A percentile compares a stretch with the other conserved stretches of the same genome.
phyloP scores from a whole-genome alignment of 1,140 invertebrate species.

The Drosophila novamexicana region DNA sequence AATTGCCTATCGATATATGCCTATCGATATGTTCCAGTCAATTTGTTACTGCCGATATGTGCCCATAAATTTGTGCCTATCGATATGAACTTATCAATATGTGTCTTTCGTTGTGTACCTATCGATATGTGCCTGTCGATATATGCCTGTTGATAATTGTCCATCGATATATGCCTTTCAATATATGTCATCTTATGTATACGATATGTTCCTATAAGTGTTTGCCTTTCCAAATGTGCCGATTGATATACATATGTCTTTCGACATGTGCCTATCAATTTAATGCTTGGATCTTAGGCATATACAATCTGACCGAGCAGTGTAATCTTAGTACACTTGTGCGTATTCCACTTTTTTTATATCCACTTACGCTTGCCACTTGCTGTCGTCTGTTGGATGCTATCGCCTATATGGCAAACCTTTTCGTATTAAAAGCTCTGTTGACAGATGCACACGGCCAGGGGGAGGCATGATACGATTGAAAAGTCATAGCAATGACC shows the following conservation, averaged over 20 bases:
- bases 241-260: neutral
- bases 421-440: slow-evolving; percentile 38
- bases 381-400: no score
- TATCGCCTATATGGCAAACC: neutral
- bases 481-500: slow-evolving; percentile 41
- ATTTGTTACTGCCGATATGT: neutral
- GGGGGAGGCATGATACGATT: slow-evolving; percentile 1
- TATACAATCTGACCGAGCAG: no score
- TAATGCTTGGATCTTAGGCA: no score
- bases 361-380: no score
- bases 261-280: no score
- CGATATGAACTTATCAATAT: neutral
- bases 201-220: no score
- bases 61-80: neutral
- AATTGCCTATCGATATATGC: neutral
- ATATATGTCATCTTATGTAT: neutral
- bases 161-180: neutral
- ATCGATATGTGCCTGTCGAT: neutral
- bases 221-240: no score
- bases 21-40: neutral
- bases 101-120: neutral
- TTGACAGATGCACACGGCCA: neutral
- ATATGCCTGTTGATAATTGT: neutral
- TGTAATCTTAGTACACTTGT: no score
- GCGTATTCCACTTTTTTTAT: no score